These are phyloP conservation scores for Eurosta solidaginis DNA, from an alignment of 1,140 invertebrate species.

Conservation along the genomic window DNA sequence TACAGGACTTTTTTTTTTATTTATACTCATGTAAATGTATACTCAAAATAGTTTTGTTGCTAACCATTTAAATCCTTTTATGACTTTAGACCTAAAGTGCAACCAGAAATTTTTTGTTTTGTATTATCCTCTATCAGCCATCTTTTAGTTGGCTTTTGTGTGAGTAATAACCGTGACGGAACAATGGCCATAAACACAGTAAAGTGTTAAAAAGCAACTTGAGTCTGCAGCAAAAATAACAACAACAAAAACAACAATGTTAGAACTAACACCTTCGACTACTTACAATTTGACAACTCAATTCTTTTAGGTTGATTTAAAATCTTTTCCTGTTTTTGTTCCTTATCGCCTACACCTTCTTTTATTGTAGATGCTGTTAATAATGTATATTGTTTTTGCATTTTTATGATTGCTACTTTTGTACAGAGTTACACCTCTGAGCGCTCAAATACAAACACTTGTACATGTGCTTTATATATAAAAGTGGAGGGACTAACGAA, in stretches of 20 bases:
- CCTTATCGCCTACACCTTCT: not conserved
- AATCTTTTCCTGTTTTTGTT: not conserved
- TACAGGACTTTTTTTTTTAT: not conserved
- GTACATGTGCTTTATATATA: not conserved
- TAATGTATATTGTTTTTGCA: not conserved
- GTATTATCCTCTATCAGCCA: not conserved
- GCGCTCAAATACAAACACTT: not conserved
- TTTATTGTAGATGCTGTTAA: not conserved
- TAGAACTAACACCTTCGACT: not conserved
- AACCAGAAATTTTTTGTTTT: not conserved
- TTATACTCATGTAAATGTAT: too few species aligned
- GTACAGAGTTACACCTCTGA: not conserved
- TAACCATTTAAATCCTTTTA: too few species aligned
- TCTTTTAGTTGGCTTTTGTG: not conserved
- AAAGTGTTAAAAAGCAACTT: not conserved
- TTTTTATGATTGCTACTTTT: not conserved
- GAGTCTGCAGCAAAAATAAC: too few species aligned
- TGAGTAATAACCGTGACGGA: not conserved
- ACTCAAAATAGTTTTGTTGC: too few species aligned
- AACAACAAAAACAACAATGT: not conserved
- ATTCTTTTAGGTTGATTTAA: not conserved
- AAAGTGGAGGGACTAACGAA: too few species aligned
- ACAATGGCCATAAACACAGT: not conserved
- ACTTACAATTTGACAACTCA: constrained; percentile 10
- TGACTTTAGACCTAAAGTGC: too few species aligned